Conservation (phyloP, 2,888 invertebrate species). For the Andrena chrysosceles region DNA sequence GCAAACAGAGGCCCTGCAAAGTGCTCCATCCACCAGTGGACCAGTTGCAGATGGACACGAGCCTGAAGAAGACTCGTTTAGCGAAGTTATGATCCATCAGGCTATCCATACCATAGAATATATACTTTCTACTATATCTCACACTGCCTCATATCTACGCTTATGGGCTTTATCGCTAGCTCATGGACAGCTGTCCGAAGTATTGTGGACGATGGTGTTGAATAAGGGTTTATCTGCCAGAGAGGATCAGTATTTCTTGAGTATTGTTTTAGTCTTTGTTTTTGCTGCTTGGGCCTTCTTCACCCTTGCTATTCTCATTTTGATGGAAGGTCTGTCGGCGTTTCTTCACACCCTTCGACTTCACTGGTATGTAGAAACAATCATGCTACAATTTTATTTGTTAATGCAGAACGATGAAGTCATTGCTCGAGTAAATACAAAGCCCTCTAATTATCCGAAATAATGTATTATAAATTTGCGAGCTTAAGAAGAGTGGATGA, state of each 20-base stretch:
- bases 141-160: constrained; percentile 98
- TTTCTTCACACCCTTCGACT: constrained; percentile 95
- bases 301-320: constrained; percentile 92
- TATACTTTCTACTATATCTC: constrained; percentile 97
- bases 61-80: constrained; percentile 88
- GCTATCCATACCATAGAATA: constrained; percentile 99
- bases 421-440: too few relatives aligned
- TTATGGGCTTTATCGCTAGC: constrained; percentile 98
- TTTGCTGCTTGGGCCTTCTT: constrained; percentile 93
- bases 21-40: constrained; percentile 85
- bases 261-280: constrained; percentile 87
- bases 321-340: constrained; percentile 97
- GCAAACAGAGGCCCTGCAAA: constrained; percentile 85
- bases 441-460: too few relatives aligned
- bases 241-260: constrained; percentile 66
- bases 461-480: too few relatives aligned
- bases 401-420: not conserved
- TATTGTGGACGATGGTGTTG: constrained; percentile 91
- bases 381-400: not conserved
- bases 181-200: constrained; percentile 95
- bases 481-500: too few relatives aligned
- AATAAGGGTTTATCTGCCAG: constrained; percentile 85
- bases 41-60: constrained; percentile 82
- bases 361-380: constrained; percentile 89
- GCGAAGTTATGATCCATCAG: constrained; percentile 97